Evolutionary conservation across 2,888 invertebrate genomes (phyloP).

Genomic region (Pristionchus entomophagus): DNA sequence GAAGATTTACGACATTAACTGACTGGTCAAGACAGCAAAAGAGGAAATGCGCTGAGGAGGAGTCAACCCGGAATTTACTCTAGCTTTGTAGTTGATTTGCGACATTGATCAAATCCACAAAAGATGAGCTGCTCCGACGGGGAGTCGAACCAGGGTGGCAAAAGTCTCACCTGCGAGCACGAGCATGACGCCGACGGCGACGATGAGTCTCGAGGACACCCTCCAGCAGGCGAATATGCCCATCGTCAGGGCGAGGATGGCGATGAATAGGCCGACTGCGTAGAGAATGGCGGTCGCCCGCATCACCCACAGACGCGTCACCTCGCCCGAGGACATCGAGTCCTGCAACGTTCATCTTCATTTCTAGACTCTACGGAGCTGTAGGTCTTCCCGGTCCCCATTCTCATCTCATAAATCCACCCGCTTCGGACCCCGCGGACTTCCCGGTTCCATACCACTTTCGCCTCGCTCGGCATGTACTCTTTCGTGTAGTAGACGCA

Average conservation of each 20-base stretch:
- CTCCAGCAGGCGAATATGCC: constrained; percentile 97
- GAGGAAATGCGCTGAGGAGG: no score
- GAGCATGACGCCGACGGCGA: constrained; percentile 92
- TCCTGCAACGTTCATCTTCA: neutral
- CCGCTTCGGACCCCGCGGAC: no score
- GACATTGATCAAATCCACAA: no score
- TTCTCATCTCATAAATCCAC: no score
- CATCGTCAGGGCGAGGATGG: constrained; percentile 94
- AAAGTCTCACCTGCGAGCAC: constrained; percentile 87
- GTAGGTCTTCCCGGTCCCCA: no score
- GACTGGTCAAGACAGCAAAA: neutral
- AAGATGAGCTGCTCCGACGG: no score
- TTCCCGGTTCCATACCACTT: constrained; percentile 50
- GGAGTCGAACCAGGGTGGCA: no score
- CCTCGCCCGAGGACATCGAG: neutral
- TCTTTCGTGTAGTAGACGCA: constrained; percentile 67
- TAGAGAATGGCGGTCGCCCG: constrained; percentile 93
- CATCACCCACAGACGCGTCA: constrained; percentile 82
- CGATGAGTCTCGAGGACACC: constrained; percentile 92
- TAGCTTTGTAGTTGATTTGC: no score
- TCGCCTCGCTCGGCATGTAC: constrained; percentile 63
- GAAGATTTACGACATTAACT: no score
- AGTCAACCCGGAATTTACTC: no score
- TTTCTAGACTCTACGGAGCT: no score
- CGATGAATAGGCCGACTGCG: constrained; percentile 90